These are phyloP conservation scores for Ormyrus pomaceus DNA, from an alignment of 2,888 invertebrate species.

Conservation along the genomic window DNA sequence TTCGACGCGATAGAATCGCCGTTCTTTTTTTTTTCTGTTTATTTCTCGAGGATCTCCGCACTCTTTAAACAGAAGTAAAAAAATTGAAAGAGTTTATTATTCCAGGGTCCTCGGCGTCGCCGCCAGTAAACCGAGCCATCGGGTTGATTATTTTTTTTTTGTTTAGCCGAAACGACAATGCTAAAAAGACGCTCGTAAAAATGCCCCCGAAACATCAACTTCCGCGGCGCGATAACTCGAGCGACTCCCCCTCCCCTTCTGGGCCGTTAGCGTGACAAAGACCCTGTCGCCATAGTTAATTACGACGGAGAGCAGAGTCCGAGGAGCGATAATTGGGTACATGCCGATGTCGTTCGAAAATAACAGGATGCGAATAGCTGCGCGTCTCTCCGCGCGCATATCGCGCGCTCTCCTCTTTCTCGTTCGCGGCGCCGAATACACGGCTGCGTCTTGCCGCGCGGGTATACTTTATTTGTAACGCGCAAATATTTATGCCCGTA, in stretches of 20 bases:
- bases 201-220: conserved; percentile 30
- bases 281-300: conserved; percentile 51
- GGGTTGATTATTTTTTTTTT: conserved; percentile 30
- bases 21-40: too few relatives aligned
- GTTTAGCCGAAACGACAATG: conserved; percentile 24
- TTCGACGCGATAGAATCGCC: too few relatives aligned
- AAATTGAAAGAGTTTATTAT: conserved; percentile 42
- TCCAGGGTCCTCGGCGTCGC: background rate
- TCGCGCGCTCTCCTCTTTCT: background rate
- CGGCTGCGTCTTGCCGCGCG: conserved; percentile 16
- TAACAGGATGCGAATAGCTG: conserved; percentile 53
- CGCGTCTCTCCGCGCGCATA: conserved; percentile 1
- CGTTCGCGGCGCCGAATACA: conserved; percentile 8
- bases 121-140: conserved; percentile 19
- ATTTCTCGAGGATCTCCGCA: background rate
- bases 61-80: conserved; percentile 7
- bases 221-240: conserved; percentile 28
- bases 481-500: conserved; percentile 44
- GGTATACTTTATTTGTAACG: conserved; percentile 46
- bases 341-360: conserved; percentile 56
- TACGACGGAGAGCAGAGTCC: conserved; percentile 44
- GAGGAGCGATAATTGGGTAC: conserved; percentile 62
- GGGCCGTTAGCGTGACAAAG: conserved; percentile 38
- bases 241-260: background rate
- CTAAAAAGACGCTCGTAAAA: conserved; percentile 23